Conservation (phyloP, 2,797 vertebrate genomes). For the Sebastes trivittatus region DNA sequence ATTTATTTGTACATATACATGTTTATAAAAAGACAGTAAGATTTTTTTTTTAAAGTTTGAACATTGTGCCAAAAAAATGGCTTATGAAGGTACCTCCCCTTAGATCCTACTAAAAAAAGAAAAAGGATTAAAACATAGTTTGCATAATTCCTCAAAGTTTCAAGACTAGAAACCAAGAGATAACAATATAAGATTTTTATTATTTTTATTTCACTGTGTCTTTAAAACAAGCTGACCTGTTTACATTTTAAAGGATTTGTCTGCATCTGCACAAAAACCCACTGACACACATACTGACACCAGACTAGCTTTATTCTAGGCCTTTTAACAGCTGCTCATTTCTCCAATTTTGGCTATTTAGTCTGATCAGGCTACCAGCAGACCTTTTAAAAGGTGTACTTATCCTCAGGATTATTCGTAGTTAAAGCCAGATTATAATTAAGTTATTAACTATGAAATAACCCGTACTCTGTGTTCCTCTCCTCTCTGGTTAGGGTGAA, state of each 20-base stretch:
- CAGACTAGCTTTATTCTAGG: not conserved
- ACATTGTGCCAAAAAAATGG: too few species aligned
- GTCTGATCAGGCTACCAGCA: not conserved
- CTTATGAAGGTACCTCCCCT: too few species aligned
- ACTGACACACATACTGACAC: not conserved
- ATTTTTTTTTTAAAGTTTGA: too few species aligned
- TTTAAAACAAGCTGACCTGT: not conserved
- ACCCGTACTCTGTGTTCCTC: not conserved
- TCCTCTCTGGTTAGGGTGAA: constrained; percentile 85
- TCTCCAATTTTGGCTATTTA: not conserved
- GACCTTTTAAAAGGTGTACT: not conserved
- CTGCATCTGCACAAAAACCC: not conserved
- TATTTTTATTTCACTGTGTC: not conserved
- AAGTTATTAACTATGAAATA: not conserved
- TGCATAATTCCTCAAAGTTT: too few species aligned
- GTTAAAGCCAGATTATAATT: not conserved
- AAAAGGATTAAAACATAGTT: too few species aligned
- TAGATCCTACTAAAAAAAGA: too few species aligned
- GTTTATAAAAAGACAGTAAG: too few species aligned
- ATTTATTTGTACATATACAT: too few species aligned
- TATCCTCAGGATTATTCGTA: not conserved
- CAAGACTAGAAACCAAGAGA: not conserved
- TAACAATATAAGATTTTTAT: not conserved
- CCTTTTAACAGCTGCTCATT: not conserved
- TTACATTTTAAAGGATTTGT: not conserved